These are phyloP conservation scores for Drosophila mayaguana DNA, from an alignment of 2,888 invertebrate species.

Conservation along the genomic window DNA sequence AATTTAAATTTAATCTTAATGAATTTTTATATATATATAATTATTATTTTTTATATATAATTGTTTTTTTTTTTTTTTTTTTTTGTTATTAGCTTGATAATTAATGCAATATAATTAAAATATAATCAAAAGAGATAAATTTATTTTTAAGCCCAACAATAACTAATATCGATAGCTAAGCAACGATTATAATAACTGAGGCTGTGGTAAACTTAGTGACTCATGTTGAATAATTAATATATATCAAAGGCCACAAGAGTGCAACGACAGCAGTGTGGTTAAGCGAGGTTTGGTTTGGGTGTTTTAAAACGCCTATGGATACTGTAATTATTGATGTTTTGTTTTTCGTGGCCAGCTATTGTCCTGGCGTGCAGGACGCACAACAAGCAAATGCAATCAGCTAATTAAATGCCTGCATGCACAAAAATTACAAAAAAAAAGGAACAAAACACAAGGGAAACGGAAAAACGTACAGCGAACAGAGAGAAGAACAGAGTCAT, in stretches of 20 bases:
- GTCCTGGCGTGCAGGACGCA: slow-evolving; percentile 35
- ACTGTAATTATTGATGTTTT: slow-evolving; percentile 1
- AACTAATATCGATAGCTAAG: not conserved
- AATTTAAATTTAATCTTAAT: too few relatives aligned
- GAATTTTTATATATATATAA: too few relatives aligned
- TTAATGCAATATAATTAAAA: not conserved
- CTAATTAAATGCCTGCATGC: slow-evolving; percentile 71
- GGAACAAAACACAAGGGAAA: slow-evolving; percentile 13
- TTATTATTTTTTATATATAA: not conserved
- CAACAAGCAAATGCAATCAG: slow-evolving; percentile 64
- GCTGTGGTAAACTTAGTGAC: not conserved
- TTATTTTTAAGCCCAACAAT: not conserved
- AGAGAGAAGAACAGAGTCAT: slow-evolving; percentile 27
- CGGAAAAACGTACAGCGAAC: slow-evolving; percentile 22
- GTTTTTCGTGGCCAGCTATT: slow-evolving; percentile 33
- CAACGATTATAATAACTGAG: not conserved
- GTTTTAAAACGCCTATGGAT: slow-evolving; percentile 9
- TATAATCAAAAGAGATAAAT: not conserved
- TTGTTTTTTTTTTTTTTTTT: too few relatives aligned
- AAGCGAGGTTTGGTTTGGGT: not conserved
- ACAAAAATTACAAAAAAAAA: slow-evolving; percentile 14
- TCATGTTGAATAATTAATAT: slow-evolving; percentile 12
- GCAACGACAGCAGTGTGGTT: not conserved
- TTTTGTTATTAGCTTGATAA: too few relatives aligned
- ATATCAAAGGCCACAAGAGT: slow-evolving; percentile 2